Base-by-base conservation (phyloP, 2,113 vertebrate species). In the Catagonus wagneri region DNA sequence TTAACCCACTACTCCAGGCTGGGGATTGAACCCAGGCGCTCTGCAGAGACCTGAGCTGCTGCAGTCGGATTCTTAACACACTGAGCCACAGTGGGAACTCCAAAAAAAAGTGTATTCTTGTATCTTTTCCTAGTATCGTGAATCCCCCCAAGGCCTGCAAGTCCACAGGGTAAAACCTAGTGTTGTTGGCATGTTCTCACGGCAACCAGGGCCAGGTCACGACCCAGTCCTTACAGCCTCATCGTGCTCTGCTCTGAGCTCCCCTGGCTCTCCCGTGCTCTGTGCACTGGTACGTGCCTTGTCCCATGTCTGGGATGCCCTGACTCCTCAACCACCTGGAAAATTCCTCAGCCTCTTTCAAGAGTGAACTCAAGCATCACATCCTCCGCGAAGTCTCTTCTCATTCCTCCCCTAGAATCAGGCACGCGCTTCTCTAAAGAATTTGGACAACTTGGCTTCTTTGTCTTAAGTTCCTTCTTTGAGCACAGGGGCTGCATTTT, bases 401-500 rank as follows among this genome's bases (percentile, higher is more conserved):
- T 94, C 7, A 11, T 36, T 34, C 12, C 7, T 71, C n/a, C 50
- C 17, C 32, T 9, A 54, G n/a, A 8, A 88, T 1, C 0, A 0
- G 2, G 11, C 13, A 6, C 16, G 15, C 16, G 61, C 29, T 92
- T 91, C 54, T 72, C 61, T 4, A 29, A 1, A 81, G 23, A 83
- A 56, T 20, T 66, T 68, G 85, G 50, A 32, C 72, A 71, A 56
- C 32, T 50, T 52, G 20, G 60, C 32, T 74, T 54, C 9, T 65
- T 56, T 52, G 36, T 69, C n/a, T 90, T 86, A 52, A 83, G 83
- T 80, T 90, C 56, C 50, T 84, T 85, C 68, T 90, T 81, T 72
- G 52, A 81, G 32, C 25, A 23, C 15, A 87, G 19, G 32, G 32
- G 0, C 19, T 71, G 6, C 25, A 11, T 83, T 93, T 85, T 44